Base-by-base conservation (phyloP, 2,113 vertebrate genomes). In the Cichladusa arquata region DNA sequence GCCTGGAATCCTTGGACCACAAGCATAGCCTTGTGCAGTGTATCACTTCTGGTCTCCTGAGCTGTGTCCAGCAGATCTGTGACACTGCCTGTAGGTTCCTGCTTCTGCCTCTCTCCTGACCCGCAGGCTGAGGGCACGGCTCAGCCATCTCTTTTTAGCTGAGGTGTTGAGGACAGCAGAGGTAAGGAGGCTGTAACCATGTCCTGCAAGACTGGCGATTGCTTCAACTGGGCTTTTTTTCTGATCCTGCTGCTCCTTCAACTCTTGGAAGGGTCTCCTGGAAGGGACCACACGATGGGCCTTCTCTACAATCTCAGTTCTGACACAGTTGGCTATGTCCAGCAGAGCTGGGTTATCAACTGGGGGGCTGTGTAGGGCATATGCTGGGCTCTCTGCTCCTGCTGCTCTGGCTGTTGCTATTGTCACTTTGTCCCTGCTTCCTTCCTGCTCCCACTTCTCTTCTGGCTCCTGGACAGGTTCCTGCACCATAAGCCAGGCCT, bases 331-430 rank as follows among this genome's bases (percentile, higher is more conserved):
- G 2, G 48, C 19, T 29, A 31, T 29, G 31, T 25, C 34, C 42
- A 65, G 24, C 19, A 48, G 34, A 57, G 8, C 4, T 1, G 9
- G 23, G 4, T 17, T 45, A n/a, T 29, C 0, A 1, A 9, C 24
- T 29, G 8, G 34, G 19, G 24, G 2, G 14, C 18, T n/a, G 11
- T n/a, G n/a, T 1, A 5, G 22, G 12, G 11, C 23, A 15, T 23
- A 7, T 64, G 14, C n/a, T 33, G n/a, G n/a, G 11, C 14, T 19
- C 28, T 11, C 28, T 29, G 51, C 28, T 53, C 14, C 51, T 29
- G 51, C 14, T 64, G 18, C 23, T 54, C 19, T 34, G 29, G 14
- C 17, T 53, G 5, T 33, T 53, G 33, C 22, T 36, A 8, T 19
- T 2, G 2, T 61, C 6, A 6, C 10, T 22, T 36, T 12, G 7